Conservation (phyloP, 2,113 vertebrate genomes). For the Dromiciops gliroides region DNA sequence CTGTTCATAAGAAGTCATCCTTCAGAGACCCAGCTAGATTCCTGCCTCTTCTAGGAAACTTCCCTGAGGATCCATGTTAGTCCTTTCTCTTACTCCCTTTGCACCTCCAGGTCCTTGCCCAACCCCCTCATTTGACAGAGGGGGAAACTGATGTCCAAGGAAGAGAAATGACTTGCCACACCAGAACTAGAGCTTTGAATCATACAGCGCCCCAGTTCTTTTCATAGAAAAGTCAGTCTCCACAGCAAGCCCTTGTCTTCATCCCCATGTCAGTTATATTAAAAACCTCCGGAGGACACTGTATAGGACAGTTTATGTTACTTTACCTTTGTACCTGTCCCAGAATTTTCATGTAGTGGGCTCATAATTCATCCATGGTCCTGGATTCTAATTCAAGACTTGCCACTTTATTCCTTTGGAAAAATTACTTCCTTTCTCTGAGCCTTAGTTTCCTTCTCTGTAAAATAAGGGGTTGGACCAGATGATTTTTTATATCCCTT, state of each 20-base stretch:
- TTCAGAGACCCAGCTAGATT: background rate
- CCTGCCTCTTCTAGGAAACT: background rate
- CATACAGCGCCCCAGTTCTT: background rate
- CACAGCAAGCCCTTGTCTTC: background rate
- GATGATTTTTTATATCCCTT: background rate
- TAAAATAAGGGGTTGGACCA: background rate
- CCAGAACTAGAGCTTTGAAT: background rate
- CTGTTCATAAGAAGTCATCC: background rate
- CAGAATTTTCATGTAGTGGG: background rate
- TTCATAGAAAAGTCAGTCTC: background rate
- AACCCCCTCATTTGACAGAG: background rate
- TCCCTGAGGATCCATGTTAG: background rate
- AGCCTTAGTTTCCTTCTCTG: background rate
- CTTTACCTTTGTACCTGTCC: background rate
- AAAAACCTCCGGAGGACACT: background rate
- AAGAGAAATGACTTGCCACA: background rate
- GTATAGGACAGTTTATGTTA: background rate
- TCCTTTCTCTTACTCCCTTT: background rate
- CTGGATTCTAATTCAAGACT: background rate
- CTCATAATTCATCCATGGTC: background rate
- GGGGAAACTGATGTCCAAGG: background rate
- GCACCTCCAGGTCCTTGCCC: background rate
- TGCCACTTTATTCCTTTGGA: background rate
- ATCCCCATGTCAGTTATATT: background rate
- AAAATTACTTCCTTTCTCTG: background rate